Evolutionary conservation across 64 coral and sea anemone species (phyloP), one percentile per base, ranked within the genome.

Genomic region (Stichodactyla helianthus): DNA sequence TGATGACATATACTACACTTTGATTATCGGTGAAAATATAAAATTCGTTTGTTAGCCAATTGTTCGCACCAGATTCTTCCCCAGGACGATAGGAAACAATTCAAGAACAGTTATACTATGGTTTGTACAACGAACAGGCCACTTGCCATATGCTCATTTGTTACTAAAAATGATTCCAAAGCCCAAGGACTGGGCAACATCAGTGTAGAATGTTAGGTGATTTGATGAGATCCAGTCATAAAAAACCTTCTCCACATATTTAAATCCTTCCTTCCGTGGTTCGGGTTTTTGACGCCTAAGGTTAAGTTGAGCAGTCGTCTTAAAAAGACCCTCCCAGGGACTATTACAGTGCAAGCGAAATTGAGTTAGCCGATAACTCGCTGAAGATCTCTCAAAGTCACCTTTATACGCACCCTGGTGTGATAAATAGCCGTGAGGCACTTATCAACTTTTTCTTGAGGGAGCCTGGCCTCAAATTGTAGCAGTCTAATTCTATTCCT

Each of bases 401-500:
- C 91, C 51, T 88, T 85, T 18, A 25, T 23, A 11, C 67, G 35
- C 0, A 26, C 4, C 23, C 79, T 71, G 61, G 84, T 84, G 17
- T 25, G 25, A 6, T 79, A 31, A 54, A 88, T 70, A 60, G 76
- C 52, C 27, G 4, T 22, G 27, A 55, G 23, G 23, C 81, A 52
- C 85, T 89, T 93, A 5, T 79, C 31, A 61, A 86, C 18, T 82
- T 89, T 89, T 7, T 91, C 89, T 23, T 15, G 14, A 0, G 84
- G 84, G 6, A 86, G 58, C 16, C 83, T 71, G 52, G 82, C 87
- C 74, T 88, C 71, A 6, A 65, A 60, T 6, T 25, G 8, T 15
- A 63, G 7, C 79, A 84, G 52, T 89, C 86, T 35, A 88, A 55
- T 78, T 89, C 87, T 19, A 93, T 86, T 18, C 86, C 92, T 6